A percentile compares a stretch with the other conserved stretches of the same genome.
Evolutionary conservation across 2,888 invertebrate genomes (phyloP).

Genomic region (Malthinus flaveolus): DNA sequence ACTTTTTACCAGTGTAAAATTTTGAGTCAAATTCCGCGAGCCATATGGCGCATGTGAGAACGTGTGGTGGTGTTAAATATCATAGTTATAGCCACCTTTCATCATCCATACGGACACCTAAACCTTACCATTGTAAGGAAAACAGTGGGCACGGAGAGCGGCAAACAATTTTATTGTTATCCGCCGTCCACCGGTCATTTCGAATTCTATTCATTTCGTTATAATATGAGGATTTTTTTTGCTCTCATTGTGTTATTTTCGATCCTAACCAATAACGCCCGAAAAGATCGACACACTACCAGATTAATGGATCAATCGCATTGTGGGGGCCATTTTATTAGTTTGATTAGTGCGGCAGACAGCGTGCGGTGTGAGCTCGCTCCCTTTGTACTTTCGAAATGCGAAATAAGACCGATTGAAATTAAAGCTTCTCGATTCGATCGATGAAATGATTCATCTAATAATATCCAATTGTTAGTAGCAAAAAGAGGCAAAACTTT

Average conservation of each 20-base stretch:
- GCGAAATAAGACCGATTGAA: neutral
- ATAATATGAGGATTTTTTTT: constrained; percentile 4
- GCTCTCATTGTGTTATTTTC: constrained; percentile 18
- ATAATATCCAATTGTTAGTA: neutral
- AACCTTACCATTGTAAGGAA: constrained; percentile 9
- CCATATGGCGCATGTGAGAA: constrained; percentile 18
- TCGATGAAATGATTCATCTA: neutral
- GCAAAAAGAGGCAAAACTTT: no score
- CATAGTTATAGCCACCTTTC: constrained; percentile 24
- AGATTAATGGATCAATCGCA: constrained; percentile 39
- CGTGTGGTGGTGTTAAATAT: constrained; percentile 27
- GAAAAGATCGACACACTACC: constrained; percentile 37
- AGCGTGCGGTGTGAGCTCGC: no score
- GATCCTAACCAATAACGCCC: constrained; percentile 27
- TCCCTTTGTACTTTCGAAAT: neutral
- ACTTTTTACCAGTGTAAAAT: constrained; percentile 1
- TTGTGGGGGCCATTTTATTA: constrained; percentile 21
- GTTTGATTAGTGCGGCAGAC: constrained; percentile 10
- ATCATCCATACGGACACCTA: constrained; percentile 13
- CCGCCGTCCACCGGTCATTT: constrained; percentile 25
- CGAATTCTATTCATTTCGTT: constrained; percentile 12
- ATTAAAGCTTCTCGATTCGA: neutral
- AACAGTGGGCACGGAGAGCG: constrained; percentile 11
- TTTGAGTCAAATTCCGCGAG: constrained; percentile 18
- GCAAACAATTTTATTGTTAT: constrained; percentile 10